These are phyloP conservation scores for Polymixis lichenea DNA, from an alignment of 2,888 invertebrate genomes.

Conservation along the genomic window DNA sequence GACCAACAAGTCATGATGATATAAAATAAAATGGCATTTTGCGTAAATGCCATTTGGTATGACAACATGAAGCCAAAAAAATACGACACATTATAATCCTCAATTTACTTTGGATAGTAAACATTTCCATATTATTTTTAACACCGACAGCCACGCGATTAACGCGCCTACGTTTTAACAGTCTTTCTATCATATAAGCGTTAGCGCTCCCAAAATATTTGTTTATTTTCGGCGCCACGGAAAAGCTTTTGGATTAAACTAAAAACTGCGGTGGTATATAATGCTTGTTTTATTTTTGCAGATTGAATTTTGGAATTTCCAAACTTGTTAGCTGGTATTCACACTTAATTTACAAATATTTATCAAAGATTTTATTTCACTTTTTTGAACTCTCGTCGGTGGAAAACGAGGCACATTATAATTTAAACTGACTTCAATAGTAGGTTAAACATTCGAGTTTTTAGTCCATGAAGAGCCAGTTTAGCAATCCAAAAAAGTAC, in stretches of 20 bases:
- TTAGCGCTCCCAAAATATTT: slow-evolving; percentile 12
- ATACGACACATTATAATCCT: not conserved
- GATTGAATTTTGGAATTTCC: not conserved
- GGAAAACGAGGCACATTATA: not conserved
- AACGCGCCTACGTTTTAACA: slow-evolving; percentile 13
- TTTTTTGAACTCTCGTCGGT: not conserved
- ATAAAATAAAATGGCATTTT: not conserved
- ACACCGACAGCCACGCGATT: slow-evolving; percentile 8
- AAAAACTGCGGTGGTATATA: not conserved
- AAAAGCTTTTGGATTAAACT: slow-evolving; percentile 13
- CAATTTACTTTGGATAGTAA: slow-evolving; percentile 4
- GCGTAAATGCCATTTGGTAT: not conserved
- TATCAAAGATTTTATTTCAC: not conserved
- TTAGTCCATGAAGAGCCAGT: not conserved
- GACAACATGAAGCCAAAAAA: not conserved
- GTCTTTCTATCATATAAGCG: slow-evolving; percentile 16
- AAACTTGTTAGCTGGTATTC: not conserved
- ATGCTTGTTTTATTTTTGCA: not conserved
- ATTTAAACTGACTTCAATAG: not conserved
- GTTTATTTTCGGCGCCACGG: not conserved
- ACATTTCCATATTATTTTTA: slow-evolving; percentile 8
- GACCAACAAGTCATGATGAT: not conserved
- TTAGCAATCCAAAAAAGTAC: not conserved
- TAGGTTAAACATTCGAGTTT: not conserved
- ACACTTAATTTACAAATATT: not conserved